Base-by-base conservation (phyloP, 2,888 invertebrate genomes). In the Xylota segnis region DNA sequence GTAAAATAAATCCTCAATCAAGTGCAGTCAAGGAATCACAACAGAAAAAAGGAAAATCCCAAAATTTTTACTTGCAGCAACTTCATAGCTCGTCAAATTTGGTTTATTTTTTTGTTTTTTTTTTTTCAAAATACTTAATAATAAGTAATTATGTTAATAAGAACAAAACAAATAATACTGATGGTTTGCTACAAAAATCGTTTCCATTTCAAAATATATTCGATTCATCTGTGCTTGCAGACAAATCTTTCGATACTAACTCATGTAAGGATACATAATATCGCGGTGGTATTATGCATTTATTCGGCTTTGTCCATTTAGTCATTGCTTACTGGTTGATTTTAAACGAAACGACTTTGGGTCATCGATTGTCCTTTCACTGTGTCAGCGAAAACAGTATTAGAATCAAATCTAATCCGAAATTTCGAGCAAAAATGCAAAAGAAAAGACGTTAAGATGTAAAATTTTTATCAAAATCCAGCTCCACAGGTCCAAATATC, bases 81-180 rank as follows among this genome's bases (percentile, higher is more conserved):
- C 91, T 91, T 92, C 92, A 92, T 92, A 92, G 92, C 92, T 92
- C 90, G 91, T 89, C 90, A 90, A 86, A 79, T 79, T 78, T 74
- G 68, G 63, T 77, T 83, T 86, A 59, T 66, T 47, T 34, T n/a
- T n/a, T n/a, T n/a, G n/a, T n/a, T n/a, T n/a, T n/a, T n/a, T n/a
- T n/a, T n/a, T n/a, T n/a, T 68, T 61, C 74, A 56, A 83, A 76
- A 87, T 83, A 83, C 86, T 74, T 65, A 70, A 68, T 59, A 68
- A 3, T 23, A 23, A 23, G 23, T 63, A 68, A 61, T 82, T 58
- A 52, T 58, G 16, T 52, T 61, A 63, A 37, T 29, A 87, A 52
- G 29, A 52, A 52, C 43, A 82, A 40, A 68, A 68, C 9, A 58
- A 63, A 63, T 66, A 65, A 75, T 16, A 54, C 14, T 77, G 82